phyloP scores from a whole-genome alignment of 37 sponge, comb jelly and placozoan species.

The Cliona cf. orientalis region DNA sequence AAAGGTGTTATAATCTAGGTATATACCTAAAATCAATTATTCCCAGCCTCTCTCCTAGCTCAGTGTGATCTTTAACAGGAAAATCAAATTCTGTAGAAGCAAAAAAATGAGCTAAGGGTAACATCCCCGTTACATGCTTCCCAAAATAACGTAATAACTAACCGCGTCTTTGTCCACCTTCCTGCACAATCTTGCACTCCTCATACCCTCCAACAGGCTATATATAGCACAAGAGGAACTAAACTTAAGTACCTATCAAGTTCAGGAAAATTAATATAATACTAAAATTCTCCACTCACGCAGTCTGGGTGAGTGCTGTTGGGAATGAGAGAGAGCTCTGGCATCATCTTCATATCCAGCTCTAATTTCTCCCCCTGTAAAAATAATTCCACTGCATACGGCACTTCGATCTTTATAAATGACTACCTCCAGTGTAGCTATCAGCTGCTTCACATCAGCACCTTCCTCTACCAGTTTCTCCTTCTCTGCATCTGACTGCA shows the following conservation, averaged over 20 bases:
- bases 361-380: no score
- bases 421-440: no score
- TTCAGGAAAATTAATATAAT: neutral
- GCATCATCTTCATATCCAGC: constrained; percentile 15
- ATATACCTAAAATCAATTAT: constrained; percentile 14
- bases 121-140: no score
- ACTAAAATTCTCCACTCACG: constrained; percentile 4
- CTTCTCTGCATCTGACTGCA: no score
- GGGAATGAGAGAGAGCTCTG: constrained; percentile 19
- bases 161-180: constrained; percentile 55
- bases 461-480: no score
- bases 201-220: constrained; percentile 71
- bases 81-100: constrained; percentile 69
- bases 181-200: constrained; percentile 12
- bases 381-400: no score
- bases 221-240: neutral
- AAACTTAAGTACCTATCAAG: neutral
- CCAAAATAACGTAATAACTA: neutral
- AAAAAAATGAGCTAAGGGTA: no score
- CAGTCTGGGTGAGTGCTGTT: constrained; percentile 37
- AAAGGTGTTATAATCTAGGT: neutral
- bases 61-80: constrained; percentile 35
- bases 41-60: constrained; percentile 42
- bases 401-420: no score
- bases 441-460: no score